A percentile compares a stretch with the other conserved stretches of the same genome.
phyloP scores from a whole-genome alignment of 2,888 invertebrate species.

The Anodontia alba region DNA sequence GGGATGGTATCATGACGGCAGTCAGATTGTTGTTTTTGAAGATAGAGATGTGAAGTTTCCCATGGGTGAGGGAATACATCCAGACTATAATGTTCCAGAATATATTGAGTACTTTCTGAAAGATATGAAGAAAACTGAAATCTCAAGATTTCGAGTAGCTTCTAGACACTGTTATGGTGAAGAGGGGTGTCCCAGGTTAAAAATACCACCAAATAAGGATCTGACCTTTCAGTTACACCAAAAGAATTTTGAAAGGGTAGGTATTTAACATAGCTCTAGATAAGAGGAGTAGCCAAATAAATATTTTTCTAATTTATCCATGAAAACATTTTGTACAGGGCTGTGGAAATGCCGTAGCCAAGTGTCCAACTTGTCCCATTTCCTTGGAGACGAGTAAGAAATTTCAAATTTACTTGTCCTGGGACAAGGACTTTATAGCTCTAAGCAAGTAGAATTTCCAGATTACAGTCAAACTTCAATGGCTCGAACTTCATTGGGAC shows the following conservation, averaged over 20 bases:
- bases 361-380: no score
- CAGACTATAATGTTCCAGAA: conserved; percentile 57
- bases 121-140: conserved; percentile 92
- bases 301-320: no score
- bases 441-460: no score
- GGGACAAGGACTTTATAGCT: no score
- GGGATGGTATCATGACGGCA: conserved; percentile 88
- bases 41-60: conserved; percentile 92
- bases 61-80: conserved; percentile 93
- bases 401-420: no score
- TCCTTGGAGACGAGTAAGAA: no score
- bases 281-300: no score
- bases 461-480: no score
- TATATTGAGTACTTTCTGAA: conserved; percentile 40
- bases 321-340: no score
- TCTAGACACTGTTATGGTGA: conserved; percentile 93
- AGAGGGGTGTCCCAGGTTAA: conserved; percentile 89
- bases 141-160: conserved; percentile 88
- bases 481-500: no score
- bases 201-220: conserved; percentile 91
- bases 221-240: conserved; percentile 91
- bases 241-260: conserved; percentile 92
- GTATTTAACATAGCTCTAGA: no score
- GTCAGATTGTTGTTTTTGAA: conserved; percentile 88
- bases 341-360: no score